Evolutionary conservation across 2,797 vertebrate genomes (phyloP).

Genomic region (Botia kubotai): DNA sequence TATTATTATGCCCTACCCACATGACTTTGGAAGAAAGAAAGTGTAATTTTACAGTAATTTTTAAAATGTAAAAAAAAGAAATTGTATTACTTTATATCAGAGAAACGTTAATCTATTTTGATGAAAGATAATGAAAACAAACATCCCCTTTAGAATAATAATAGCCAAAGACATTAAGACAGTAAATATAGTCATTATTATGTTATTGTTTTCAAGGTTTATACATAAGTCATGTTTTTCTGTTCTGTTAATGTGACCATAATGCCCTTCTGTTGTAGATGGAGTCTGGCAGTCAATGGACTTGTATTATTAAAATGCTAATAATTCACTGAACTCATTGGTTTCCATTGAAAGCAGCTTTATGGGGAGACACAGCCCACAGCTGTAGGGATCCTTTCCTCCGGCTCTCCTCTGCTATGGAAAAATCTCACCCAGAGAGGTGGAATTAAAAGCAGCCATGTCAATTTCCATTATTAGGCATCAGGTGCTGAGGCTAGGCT

Average conservation of each 20-base stretch:
- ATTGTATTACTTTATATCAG: neutral
- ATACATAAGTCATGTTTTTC: conserved; percentile 19
- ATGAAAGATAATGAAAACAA: neutral
- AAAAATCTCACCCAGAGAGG: conserved; percentile 61
- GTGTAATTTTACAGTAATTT: too few species aligned
- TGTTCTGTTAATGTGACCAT: neutral
- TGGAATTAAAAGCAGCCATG: conserved; percentile 72
- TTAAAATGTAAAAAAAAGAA: too few species aligned
- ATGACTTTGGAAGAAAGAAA: neutral
- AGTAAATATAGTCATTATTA: neutral
- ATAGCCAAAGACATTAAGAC: neutral
- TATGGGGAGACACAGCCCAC: conserved; percentile 64
- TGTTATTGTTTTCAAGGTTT: neutral
- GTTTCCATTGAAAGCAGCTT: conserved; percentile 14
- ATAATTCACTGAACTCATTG: conserved; percentile 15
- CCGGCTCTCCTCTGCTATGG: conserved; percentile 60
- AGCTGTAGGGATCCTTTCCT: conserved; percentile 62
- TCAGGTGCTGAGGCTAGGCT: conserved; percentile 62
- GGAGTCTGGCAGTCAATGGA: conserved; percentile 1
- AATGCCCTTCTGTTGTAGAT: neutral
- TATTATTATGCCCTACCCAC: neutral
- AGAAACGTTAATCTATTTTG: neutral
- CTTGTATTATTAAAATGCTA: conserved; percentile 31
- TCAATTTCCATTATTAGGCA: conserved; percentile 75
- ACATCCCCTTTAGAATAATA: neutral